Conservation (phyloP, 2,888 invertebrate genomes). For the Hydraecia micacea region DNA sequence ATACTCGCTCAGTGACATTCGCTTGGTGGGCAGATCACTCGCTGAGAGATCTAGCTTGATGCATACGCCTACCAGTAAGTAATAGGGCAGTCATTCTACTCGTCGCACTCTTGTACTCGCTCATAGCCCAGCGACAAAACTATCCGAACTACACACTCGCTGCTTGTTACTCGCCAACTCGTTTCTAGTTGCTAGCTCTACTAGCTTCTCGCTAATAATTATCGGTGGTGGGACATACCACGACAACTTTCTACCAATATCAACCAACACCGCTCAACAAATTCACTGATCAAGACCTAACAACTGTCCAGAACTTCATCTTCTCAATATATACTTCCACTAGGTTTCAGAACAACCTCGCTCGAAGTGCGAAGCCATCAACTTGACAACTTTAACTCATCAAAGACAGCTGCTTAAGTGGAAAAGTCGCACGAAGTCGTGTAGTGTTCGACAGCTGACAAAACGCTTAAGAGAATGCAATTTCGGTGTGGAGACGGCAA, state of each 20-base stretch:
- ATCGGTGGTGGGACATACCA: not conserved
- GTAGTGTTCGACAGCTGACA: conserved; percentile 28
- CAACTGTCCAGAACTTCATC: not conserved
- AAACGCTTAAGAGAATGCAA: conserved; percentile 8
- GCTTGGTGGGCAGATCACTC: too few species aligned
- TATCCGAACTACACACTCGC: not conserved
- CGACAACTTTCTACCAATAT: not conserved
- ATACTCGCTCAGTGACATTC: too few species aligned
- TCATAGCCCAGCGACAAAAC: too few species aligned
- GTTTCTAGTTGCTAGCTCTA: not conserved
- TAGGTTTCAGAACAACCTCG: not conserved
- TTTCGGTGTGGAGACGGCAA: not conserved
- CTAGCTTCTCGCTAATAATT: not conserved
- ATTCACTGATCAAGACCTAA: not conserved
- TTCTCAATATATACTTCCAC: not conserved
- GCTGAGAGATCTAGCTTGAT: too few species aligned
- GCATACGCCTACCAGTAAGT: too few species aligned
- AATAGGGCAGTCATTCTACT: too few species aligned
- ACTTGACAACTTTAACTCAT: conserved; percentile 28
- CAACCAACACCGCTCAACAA: not conserved
- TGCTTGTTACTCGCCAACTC: not conserved
- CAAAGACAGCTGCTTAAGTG: conserved; percentile 36
- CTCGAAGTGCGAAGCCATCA: conserved; percentile 7
- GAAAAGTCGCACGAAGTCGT: conserved; percentile 34
- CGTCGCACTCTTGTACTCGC: too few species aligned